phyloP scores from a whole-genome alignment of 2,797 vertebrate species.

The Eupleurogrammus muticus region DNA sequence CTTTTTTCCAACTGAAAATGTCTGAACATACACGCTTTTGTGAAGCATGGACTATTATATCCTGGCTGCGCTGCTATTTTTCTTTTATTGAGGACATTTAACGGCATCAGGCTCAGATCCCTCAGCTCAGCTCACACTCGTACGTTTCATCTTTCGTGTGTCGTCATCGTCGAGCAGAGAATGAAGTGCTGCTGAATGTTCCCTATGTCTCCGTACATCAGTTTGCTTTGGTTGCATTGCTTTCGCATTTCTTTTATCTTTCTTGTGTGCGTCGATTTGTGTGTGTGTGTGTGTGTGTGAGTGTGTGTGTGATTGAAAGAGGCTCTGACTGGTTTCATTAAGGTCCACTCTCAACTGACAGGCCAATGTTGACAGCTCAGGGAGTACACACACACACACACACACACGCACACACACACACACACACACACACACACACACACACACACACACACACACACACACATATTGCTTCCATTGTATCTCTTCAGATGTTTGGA shows the following conservation, averaged over 20 bases:
- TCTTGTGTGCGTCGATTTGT: not conserved
- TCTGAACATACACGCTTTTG: not conserved
- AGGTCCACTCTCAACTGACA: constrained; percentile 6
- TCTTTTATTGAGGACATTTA: not conserved
- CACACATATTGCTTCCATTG: not conserved
- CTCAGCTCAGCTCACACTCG: not conserved
- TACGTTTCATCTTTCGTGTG: constrained; percentile 44
- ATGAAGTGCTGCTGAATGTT: constrained; percentile 13
- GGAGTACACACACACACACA: constrained; percentile 1
- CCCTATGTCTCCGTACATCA: constrained; percentile 13
- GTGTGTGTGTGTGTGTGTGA: not conserved
- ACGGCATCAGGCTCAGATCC: constrained; percentile 15
- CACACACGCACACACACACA: constrained; percentile 10
- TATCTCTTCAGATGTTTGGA: not conserved
- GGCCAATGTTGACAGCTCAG: constrained; percentile 35
- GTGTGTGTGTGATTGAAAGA: not conserved
- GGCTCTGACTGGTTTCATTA: constrained; percentile 47
- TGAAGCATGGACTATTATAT: not conserved
- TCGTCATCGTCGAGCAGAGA: constrained; percentile 38
- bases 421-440: constrained; percentile 15
- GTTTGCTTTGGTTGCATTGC: constrained; percentile 22
- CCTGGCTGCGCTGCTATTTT: constrained; percentile 13
- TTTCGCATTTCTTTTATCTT: constrained; percentile 46
- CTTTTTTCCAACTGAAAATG: not conserved
- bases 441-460: not conserved